A percentile compares a stretch with the other conserved stretches of the same genome.
Conservation (phyloP, 2,797 vertebrate species). For the Carcharodon carcharias region DNA sequence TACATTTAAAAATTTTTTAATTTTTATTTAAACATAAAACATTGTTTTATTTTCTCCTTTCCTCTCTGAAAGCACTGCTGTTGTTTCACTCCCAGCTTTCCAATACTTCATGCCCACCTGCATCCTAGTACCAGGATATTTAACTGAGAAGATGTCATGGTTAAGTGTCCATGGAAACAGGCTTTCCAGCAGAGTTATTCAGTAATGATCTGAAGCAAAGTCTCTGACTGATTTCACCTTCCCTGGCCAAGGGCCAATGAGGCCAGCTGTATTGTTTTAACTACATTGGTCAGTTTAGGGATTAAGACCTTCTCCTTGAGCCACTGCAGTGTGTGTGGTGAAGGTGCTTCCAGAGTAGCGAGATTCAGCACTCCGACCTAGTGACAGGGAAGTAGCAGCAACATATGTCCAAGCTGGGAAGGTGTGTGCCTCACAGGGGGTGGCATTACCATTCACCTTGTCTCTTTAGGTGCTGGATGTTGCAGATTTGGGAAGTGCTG, state of each 20-base stretch:
- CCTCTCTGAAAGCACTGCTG: too few species aligned
- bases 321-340: neutral
- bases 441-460: too few species aligned
- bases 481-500: neutral
- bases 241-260: neutral
- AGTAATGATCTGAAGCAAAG: neutral
- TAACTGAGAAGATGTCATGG: neutral
- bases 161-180: neutral
- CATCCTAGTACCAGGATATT: too few species aligned
- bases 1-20: neutral
- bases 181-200: neutral
- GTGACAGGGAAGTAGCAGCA: neutral
- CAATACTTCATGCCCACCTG: too few species aligned
- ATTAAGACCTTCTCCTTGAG: neutral
- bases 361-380: neutral
- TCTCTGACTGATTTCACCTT: too few species aligned
- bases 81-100: too few species aligned
- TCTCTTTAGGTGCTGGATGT: too few species aligned
- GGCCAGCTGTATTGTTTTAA: neutral
- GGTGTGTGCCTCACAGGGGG: neutral
- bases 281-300: neutral
- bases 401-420: neutral
- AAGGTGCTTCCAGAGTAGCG: neutral
- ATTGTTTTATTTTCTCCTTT: neutral
- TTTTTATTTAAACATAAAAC: too few species aligned